These are phyloP conservation scores for Tiaroga cobitis DNA, from an alignment of 2,797 vertebrate genomes.

Conservation along the genomic window DNA sequence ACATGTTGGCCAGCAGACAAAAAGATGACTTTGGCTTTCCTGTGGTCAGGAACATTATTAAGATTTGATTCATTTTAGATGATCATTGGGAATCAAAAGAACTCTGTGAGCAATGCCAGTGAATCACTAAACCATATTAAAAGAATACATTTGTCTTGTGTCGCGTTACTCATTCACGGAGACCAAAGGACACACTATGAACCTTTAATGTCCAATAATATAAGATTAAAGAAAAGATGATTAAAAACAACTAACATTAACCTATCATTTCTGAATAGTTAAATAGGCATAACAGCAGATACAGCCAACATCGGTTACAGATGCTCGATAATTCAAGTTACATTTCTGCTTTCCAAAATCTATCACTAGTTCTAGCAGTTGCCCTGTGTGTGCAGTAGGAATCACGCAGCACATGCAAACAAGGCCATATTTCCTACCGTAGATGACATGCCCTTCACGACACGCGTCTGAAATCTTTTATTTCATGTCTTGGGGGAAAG, in stretches of 20 bases:
- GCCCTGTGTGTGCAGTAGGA: not conserved
- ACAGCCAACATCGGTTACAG: not conserved
- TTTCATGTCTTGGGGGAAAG: conserved; percentile 8
- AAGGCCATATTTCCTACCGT: not conserved
- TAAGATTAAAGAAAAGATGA: not conserved
- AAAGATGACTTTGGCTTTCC: not conserved
- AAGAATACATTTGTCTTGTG: conserved; percentile 8
- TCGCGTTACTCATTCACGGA: not conserved
- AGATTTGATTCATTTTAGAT: not conserved
- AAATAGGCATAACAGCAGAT: not conserved
- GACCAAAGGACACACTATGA: not conserved
- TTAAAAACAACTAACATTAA: not conserved
- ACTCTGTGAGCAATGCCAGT: not conserved
- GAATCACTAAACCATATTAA: conserved; percentile 10
- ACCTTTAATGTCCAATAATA: conserved; percentile 15
- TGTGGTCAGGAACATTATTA: not conserved
- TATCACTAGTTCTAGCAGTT: not conserved
- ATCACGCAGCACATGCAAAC: not conserved
- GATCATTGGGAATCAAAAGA: not conserved
- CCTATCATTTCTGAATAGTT: not conserved
- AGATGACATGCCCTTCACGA: not conserved
- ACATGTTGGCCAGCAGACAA: not conserved
- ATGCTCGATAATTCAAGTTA: not conserved
- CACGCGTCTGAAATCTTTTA: not conserved
- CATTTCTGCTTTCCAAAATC: not conserved